Percentiles rank a stretch among this genome's conserved stretches.
Conservation (phyloP, 2,888 invertebrate species). For the Erpobdella octoculata region DNA sequence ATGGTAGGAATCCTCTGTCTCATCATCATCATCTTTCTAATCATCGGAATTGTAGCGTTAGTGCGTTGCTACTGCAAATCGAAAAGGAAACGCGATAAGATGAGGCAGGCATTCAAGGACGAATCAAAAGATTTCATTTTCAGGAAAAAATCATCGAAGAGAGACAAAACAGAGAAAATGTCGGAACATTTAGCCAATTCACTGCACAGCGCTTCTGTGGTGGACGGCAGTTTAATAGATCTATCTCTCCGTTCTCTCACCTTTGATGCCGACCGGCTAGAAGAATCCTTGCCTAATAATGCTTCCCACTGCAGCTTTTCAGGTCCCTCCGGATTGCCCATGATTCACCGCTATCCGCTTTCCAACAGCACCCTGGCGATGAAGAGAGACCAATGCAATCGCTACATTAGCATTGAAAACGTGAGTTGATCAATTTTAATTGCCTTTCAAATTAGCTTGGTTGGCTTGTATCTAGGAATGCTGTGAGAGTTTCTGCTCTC, state of each 20-base stretch:
- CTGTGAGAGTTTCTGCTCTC: too few relatives aligned
- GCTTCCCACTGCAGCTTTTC: too few relatives aligned
- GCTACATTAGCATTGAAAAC: neutral
- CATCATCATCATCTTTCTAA: neutral
- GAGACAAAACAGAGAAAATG: neutral
- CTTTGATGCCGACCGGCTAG: neutral
- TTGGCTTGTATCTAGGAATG: too few relatives aligned
- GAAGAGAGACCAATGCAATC: neutral
- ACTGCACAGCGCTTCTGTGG: neutral
- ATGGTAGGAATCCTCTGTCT: neutral
- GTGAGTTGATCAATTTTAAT: neutral
- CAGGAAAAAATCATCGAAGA: neutral
- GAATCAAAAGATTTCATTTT: neutral
- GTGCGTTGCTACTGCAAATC: neutral
- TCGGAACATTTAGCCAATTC: conserved; percentile 1
- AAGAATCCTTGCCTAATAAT: neutral
- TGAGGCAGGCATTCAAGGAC: neutral
- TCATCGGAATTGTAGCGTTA: neutral
- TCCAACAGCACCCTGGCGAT: too few relatives aligned
- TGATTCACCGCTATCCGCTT: too few relatives aligned
- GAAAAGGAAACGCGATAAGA: neutral
- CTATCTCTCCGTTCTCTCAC: neutral
- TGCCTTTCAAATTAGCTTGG: too few relatives aligned
- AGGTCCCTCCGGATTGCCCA: too few relatives aligned
- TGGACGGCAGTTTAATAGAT: neutral